Base-by-base conservation (phyloP, 2,797 vertebrate genomes). In the Sandelia bainsii region DNA sequence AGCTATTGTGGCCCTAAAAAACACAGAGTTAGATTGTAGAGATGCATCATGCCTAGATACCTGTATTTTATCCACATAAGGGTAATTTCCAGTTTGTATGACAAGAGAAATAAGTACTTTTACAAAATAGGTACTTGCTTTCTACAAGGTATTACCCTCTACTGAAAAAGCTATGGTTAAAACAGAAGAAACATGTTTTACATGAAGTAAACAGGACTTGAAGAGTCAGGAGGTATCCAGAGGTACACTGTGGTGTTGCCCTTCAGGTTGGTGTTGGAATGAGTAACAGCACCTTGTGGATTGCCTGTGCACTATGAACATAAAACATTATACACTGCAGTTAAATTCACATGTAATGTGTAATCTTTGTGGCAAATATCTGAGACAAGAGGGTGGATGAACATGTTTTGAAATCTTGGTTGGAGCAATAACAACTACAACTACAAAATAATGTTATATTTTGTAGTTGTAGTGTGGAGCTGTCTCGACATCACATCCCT, bases 1-100 rank as follows among this genome's bases (percentile, higher is more conserved):
- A 29, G 88, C 93, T 7, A 94, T 83, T 0, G 92, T 94, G 22
- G 91, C 93, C 45, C 93, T 94, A 72, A 81, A 83, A 67, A 77
- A 7, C 20, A 51, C 51, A 42, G 2, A 6, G 6, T 22, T n/a
- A 29, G 3, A 25, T 14, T 45, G n/a, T 0, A 14, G 10, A 23
- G 4, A 19, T 54, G 40, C 23, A 52, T 58, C 23, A 40, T 50
- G 29, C 2, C 22, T 40, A 10, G 6, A 44, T 23, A n/a, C 19
- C 65, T 63, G 40, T 27, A 16, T 8, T 37, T 58, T 6, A 32
- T 6, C 29, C 1, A 32, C 29, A 32, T 6, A 32, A 32, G 8
- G 8, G 29, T 32, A 32, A 6, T 32, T 6, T 32, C 29, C 29
- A n/a, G n/a, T n/a, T n/a, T n/a, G n/a, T n/a, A n/a, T 8, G 8